Evolutionary conservation across 2,797 vertebrate species (phyloP).

Genomic region (Melanotaenia trifasciata): DNA sequence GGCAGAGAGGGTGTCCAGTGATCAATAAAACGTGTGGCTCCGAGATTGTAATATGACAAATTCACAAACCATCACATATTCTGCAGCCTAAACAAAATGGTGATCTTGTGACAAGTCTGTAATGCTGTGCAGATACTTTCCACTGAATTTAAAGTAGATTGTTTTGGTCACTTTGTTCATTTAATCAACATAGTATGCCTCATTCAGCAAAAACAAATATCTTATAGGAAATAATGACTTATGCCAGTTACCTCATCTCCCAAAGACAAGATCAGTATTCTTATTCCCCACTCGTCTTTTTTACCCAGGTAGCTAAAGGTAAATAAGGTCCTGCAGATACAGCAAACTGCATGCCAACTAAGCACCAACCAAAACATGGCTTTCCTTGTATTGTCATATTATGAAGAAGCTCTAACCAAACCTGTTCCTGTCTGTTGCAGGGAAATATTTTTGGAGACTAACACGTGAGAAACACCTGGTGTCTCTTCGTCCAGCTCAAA

Average conservation of each 20-base stretch:
- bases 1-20: background rate
- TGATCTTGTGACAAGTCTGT: too few species aligned
- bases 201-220: background rate
- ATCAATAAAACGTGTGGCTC: too few species aligned
- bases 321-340: background rate
- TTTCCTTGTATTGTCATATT: background rate
- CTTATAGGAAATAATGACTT: background rate
- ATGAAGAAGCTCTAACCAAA: background rate
- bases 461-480: constrained; percentile 94
- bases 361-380: background rate
- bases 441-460: constrained; percentile 95
- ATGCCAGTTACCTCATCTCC: background rate
- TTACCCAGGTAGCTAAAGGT: background rate
- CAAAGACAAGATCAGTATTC: background rate
- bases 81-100: background rate
- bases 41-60: background rate
- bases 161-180: background rate
- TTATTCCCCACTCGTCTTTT: background rate
- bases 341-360: background rate
- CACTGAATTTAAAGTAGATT: background rate
- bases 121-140: background rate
- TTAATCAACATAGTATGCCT: too few species aligned
- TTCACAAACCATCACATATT: background rate
- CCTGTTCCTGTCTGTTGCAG: constrained; percentile 65
- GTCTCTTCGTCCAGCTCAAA: constrained; percentile 92